Evolutionary conservation across 2,888 invertebrate species (phyloP), one percentile per base, ranked within the genome.

Genomic region (Lomographa bimaculata): DNA sequence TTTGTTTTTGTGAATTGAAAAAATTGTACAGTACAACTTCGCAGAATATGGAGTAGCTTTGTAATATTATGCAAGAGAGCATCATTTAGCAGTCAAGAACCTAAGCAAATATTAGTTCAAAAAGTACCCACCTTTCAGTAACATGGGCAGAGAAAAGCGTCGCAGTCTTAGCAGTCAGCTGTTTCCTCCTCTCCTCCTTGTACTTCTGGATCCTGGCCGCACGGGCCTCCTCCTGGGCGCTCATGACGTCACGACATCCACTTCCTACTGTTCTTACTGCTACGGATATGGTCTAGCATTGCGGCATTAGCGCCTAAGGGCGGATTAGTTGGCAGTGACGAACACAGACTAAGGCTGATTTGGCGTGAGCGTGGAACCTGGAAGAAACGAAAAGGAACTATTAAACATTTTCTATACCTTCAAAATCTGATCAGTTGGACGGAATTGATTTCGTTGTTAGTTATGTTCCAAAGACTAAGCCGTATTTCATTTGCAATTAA

Each of bases 141-240:
- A 94, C 91, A 70, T 93, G 91, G 39, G 93, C 91, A 52, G 93
- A 92, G 65, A 94, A 91, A 57, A 94, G 90, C 41, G 82, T 78
- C 20, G 86, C 85, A 28, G 87, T 85, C 57, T 90, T 91, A n/a
- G 91, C 91, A 19, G 91, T 92, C 46, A 94, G 80, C 72, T 94
- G 94, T 59, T 90, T 91, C 46, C 93, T 89, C 36, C 94, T 86
- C 67, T 94, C 93, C 63, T 94, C 94, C 71, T 94, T 94, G 77
- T 94, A 94, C 58, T 91, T 91, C 59, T 91, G 92, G 61, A 94
- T 92, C 67, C 94, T 87, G 75, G 92, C 92, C 68, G 91, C 89
- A 52, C 91, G 80, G 71, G 83, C 89, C 71, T 89, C 90, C 54
- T 90, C 89, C 46, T 74, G 78, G 43, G 82, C 76, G 51, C 70